Base-by-base conservation (phyloP, 2,113 vertebrate species). In the Phasianus colchicus region DNA sequence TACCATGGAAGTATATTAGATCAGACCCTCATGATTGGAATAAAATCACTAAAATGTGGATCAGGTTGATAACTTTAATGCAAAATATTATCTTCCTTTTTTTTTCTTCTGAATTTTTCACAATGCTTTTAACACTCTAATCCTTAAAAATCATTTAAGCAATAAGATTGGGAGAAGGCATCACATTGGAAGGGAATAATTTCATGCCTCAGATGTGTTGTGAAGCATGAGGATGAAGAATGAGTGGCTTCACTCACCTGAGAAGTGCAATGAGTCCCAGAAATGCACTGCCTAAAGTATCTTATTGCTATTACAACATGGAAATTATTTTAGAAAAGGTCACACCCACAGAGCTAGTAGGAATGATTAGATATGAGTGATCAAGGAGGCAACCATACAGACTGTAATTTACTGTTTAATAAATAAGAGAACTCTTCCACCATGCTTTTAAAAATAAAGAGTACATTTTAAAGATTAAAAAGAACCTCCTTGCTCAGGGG, bases 81-180 rank as follows among this genome's bases (percentile, higher is more conserved):
- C 52, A 93, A 96, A 95, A 91, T 83, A 86, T 52, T 83, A 88
- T 82, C 64, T 61, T 45, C 14, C 63, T 5, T n/a, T 13, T 4
- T 11, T 2, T 3, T 2, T 8, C 45, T 2, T 8, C 38, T 2
- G 16, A 93, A 92, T 93, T 95, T 91, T 61, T 92, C 48, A 75
- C 47, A 90, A 91, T 83, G 76, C 36, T 91, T 91, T 92, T 88
- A 86, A 69, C 61, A 82, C 61, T 42, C 40, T 95, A 95, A 96
- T 95, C 95, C 91, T 95, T 91, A 91, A 86, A 92, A 96, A 92
- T 88, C 38, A 90, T 86, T 95, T 97, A 88, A 92, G 90, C 61
- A 94, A 61, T 61, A 66, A 82, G 65, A 88, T 19, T n/a, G 78
- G 89, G 72, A 89, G 47, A 93, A 93, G 34, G 47, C 42, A 80